Conservation (phyloP, 2,797 vertebrate species). For the Sebastes iracundus region DNA sequence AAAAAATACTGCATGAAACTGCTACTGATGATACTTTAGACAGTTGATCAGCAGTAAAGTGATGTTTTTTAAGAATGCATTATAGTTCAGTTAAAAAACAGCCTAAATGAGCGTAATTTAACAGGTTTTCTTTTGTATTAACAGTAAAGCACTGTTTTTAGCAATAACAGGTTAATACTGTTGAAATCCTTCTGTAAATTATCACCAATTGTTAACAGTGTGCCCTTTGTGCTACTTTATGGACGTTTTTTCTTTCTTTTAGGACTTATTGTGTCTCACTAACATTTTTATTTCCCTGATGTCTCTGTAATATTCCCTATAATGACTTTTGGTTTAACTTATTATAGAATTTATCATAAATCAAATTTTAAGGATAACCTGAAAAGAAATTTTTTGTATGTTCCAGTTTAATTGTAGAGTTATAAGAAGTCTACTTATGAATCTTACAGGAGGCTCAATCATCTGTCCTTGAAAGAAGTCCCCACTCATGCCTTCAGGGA, state of each 20-base stretch:
- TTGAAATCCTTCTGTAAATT: too few species aligned
- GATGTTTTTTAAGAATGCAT: too few species aligned
- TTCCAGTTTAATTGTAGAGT: background rate
- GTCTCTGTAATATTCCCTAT: background rate
- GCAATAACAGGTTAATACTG: too few species aligned
- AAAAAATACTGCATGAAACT: too few species aligned
- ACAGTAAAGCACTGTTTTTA: too few species aligned
- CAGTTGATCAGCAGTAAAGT: too few species aligned
- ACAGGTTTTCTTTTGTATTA: too few species aligned
- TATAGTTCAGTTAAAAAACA: too few species aligned
- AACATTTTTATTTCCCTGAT: background rate
- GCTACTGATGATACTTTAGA: too few species aligned
- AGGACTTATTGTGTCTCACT: background rate
- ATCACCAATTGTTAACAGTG: too few species aligned
- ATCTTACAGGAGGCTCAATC: constrained; percentile 71
- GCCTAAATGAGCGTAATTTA: too few species aligned
- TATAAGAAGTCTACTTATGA: constrained; percentile 3
- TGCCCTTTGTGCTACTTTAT: background rate
- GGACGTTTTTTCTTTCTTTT: background rate
- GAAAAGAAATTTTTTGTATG: background rate
- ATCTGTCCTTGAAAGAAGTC: constrained; percentile 75
- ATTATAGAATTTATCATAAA: background rate
- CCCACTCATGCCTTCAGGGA: constrained; percentile 76
- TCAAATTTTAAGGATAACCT: background rate
- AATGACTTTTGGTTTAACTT: background rate